Percentiles rank a stretch among this genome's conserved stretches.
Conservation (phyloP, 2,888 invertebrate species). For the Chrysolina haemoptera region DNA sequence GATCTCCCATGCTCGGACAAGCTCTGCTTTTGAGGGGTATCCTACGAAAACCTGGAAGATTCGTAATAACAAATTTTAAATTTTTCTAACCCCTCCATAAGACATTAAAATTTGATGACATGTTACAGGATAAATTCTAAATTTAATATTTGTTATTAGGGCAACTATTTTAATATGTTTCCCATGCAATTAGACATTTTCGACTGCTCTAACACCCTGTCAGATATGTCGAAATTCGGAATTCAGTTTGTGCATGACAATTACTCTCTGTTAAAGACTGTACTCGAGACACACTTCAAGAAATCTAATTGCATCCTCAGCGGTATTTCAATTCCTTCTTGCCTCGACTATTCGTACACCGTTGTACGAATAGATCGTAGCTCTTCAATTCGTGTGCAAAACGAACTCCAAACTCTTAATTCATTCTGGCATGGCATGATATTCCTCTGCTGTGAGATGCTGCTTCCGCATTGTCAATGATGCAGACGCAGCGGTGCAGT, state of each 20-base stretch:
- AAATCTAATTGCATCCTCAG: background rate
- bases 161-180: too few relatives aligned
- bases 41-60: too few relatives aligned
- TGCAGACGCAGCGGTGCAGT: constrained; percentile 15
- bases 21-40: too few relatives aligned
- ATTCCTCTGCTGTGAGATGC: background rate
- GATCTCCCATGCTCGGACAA: too few relatives aligned
- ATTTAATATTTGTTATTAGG: too few relatives aligned
- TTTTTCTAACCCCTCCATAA: too few relatives aligned
- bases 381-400: background rate
- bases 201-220: too few relatives aligned
- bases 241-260: background rate
- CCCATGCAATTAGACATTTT: too few relatives aligned
- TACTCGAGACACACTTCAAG: background rate
- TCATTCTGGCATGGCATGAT: constrained; percentile 8
- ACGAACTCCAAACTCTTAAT: background rate
- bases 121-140: too few relatives aligned
- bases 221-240: too few relatives aligned
- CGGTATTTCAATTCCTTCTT: constrained; percentile 1
- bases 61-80: too few relatives aligned
- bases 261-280: background rate
- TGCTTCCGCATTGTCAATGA: constrained; percentile 19
- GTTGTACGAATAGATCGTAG: background rate
- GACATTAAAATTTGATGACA: too few relatives aligned
- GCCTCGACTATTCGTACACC: background rate